Evolutionary conservation across 1,140 invertebrate genomes (phyloP), one percentile per base, ranked within the genome.

Genomic region (Forficula auricularia): DNA sequence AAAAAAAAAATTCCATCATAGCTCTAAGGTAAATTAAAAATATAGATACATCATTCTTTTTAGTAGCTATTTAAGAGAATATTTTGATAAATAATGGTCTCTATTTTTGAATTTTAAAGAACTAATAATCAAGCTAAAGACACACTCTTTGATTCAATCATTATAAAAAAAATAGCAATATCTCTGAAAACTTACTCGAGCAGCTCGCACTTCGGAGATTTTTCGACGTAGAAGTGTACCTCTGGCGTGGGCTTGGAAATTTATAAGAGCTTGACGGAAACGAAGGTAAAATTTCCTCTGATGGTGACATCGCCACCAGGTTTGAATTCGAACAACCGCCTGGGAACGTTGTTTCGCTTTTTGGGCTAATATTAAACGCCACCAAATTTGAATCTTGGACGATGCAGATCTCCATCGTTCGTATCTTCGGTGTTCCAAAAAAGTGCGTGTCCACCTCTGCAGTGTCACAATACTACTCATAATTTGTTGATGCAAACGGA

Each of bases 381-480:
- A 27, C 22, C 22, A 27, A 27, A 27, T 27, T 27, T 27, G 22
- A 55, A 92, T 72, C 30, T 73, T 70, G 36, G 87, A 63, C 1
- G 78, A 76, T 18, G 83, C 77, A 41, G 75, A 67, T 48, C 75
- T 72, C 43, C 91, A 59, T 42, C 73, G 67, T 0, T 86, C 60
- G 63, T 85, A 95, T 46, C 76, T 70, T 44, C 77, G 63, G 31
- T 86, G 62, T 54, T 88, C 82, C 18, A 90, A 60, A 50, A 79
- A 73, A 0, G 81, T 75, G 34, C 89, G 68, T 58, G 88, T 89
- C 88, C 89, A 95, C 40, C 85, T 67, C 61, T 97, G 91, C 47
- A 97, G 82, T 1, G 75, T 79, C 32, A 91, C 77, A 52, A 96
- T 94, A 40, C 83, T 79, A 15, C 82, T 75, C 70, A 96, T 86